Conservation (phyloP, 2,113 vertebrate genomes). For the Callionymus lyra region DNA sequence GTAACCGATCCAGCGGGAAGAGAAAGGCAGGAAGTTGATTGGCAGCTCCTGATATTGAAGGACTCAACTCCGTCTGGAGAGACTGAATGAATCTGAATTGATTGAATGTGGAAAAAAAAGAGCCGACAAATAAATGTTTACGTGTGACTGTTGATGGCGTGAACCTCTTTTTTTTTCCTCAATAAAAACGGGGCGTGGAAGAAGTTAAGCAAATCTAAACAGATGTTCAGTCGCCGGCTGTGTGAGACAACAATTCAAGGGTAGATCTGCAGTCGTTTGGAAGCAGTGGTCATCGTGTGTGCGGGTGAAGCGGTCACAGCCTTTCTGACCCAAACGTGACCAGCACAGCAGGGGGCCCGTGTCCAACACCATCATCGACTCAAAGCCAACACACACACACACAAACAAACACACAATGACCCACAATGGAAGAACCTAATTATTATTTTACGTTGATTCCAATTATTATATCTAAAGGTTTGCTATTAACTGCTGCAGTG, state of each 20-base stretch:
- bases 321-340: conserved; percentile 66
- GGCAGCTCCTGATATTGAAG: conserved; percentile 27
- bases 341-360: conserved; percentile 70
- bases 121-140: conserved; percentile 13
- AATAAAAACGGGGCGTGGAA: neutral
- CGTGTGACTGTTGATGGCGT: conserved; percentile 14
- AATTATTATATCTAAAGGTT: too few relatives aligned
- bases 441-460: too few relatives aligned
- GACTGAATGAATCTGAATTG: conserved; percentile 8
- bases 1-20: conserved; percentile 81
- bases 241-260: neutral
- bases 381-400: too few relatives aligned
- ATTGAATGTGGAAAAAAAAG: conserved; percentile 2
- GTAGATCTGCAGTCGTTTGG: neutral
- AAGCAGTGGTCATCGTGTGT: conserved; percentile 12
- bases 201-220: neutral
- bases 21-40: conserved; percentile 77
- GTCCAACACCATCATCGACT: conserved; percentile 51
- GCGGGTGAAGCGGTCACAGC: conserved; percentile 44
- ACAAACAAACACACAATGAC: too few relatives aligned
- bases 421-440: too few relatives aligned
- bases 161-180: conserved; percentile 16
- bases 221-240: neutral
- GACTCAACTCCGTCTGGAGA: conserved; percentile 37
- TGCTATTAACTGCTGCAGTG: too few relatives aligned